Percentiles rank a stretch among this genome's conserved stretches.
These are phyloP conservation scores for Felis catus DNA, from an alignment of 2,113 vertebrate species.

Conservation along the genomic window F.catus_Fca126_mat1.0 CM031411.1:98505001-98505500, in stretches of 20 bases:
- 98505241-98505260: background rate
- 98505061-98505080: no score
- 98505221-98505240: constrained; percentile 14
- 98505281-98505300: background rate
- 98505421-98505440: constrained; percentile 15
- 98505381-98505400: background rate
- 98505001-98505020: no score
- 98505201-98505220: background rate
- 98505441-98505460: background rate
- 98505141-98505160: no score
- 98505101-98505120: no score
- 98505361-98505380: constrained; percentile 3
- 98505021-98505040: no score
- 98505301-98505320: background rate
- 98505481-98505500: background rate
- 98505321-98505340: background rate
- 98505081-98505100: no score
- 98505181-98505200: no score
- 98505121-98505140: no score
- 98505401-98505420: background rate
- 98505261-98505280: background rate
- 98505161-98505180: no score
- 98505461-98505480: background rate
- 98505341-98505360: constrained; percentile 12
- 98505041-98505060: no score